phyloP scores from a whole-genome alignment of 2,797 vertebrate genomes.

The Bovichtus variegatus region DNA sequence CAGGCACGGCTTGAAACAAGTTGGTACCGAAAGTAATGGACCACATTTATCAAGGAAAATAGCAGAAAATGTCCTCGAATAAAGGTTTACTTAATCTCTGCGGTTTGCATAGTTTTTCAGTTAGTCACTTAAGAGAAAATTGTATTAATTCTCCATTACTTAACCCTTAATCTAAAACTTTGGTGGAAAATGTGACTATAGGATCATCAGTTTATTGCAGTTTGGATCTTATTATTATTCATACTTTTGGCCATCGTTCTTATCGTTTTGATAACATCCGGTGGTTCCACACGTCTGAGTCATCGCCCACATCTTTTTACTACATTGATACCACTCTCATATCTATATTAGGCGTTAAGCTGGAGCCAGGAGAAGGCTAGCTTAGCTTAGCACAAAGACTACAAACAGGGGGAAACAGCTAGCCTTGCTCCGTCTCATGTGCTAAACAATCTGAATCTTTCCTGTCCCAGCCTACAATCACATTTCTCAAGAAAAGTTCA shows the following conservation, averaged over 20 bases:
- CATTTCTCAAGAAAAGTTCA: neutral
- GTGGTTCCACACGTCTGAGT: neutral
- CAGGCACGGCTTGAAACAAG: slow-evolving; percentile 10
- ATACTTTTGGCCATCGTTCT: neutral
- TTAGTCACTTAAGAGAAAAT: neutral
- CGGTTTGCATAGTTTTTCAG: neutral
- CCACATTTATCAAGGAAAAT: slow-evolving; percentile 14
- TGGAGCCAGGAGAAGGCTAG: neutral
- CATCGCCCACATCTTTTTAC: neutral
- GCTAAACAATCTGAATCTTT: neutral
- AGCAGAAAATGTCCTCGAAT: slow-evolving; percentile 1
- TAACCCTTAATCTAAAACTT: neutral
- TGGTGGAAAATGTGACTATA: neutral
- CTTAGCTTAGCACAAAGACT: neutral
- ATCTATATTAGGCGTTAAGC: neutral
- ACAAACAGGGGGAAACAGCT: neutral
- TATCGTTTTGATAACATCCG: neutral
- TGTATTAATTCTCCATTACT: neutral
- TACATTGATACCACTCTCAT: neutral
- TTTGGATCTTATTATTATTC: neutral
- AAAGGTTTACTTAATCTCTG: neutral
- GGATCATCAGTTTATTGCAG: neutral
- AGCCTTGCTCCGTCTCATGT: neutral
- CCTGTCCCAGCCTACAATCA: neutral
- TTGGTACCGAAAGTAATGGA: slow-evolving; percentile 18